phyloP scores from a whole-genome alignment of 2,888 invertebrate species.

The Sylvicola fuscatus region DNA sequence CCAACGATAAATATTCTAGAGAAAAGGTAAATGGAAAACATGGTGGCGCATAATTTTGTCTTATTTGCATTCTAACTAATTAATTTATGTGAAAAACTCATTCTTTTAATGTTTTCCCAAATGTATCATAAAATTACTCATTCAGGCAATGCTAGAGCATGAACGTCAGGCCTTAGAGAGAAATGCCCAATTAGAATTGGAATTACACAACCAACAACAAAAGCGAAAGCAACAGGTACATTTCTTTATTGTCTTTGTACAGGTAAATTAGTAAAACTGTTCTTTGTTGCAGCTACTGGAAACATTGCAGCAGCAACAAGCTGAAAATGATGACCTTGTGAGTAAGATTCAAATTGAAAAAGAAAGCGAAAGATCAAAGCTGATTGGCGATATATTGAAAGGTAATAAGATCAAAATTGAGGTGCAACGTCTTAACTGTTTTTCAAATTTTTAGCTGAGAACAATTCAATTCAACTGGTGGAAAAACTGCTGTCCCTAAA shows the following conservation, averaged over 20 bases:
- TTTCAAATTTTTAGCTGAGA: slow-evolving; percentile 34
- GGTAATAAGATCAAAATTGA: too few relatives aligned
- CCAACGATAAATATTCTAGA: slow-evolving; percentile 3
- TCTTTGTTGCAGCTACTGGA: slow-evolving; percentile 26
- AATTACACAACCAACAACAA: slow-evolving; percentile 8
- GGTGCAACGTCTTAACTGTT: too few relatives aligned
- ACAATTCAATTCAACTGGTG: slow-evolving; percentile 42
- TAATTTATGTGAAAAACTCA: too few relatives aligned
- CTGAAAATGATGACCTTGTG: slow-evolving; percentile 41
- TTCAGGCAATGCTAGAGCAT: slow-evolving; percentile 4
- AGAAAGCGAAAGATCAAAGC: slow-evolving; percentile 36
- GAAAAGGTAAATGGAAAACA: slow-evolving; percentile 5
- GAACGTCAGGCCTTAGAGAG: slow-evolving; percentile 6
- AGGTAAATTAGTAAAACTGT: slow-evolving; percentile 3
- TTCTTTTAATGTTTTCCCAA: too few relatives aligned
- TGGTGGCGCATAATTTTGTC: too few relatives aligned
- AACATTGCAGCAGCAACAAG: slow-evolving; percentile 33
- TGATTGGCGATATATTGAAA: slow-evolving; percentile 38
- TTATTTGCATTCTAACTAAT: too few relatives aligned
- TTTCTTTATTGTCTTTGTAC: slow-evolving; percentile 1
- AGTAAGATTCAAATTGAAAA: slow-evolving; percentile 43
- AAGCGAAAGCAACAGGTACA: slow-evolving; percentile 12
- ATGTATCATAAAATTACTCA: too few relatives aligned
- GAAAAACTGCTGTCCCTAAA: slow-evolving; percentile 39
- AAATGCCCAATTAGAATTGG: slow-evolving; percentile 5